A percentile compares a stretch with the other conserved stretches of the same genome.
Evolutionary conservation across 2,888 invertebrate genomes (phyloP).

Genomic region (Eristalinus aeneus): DNA sequence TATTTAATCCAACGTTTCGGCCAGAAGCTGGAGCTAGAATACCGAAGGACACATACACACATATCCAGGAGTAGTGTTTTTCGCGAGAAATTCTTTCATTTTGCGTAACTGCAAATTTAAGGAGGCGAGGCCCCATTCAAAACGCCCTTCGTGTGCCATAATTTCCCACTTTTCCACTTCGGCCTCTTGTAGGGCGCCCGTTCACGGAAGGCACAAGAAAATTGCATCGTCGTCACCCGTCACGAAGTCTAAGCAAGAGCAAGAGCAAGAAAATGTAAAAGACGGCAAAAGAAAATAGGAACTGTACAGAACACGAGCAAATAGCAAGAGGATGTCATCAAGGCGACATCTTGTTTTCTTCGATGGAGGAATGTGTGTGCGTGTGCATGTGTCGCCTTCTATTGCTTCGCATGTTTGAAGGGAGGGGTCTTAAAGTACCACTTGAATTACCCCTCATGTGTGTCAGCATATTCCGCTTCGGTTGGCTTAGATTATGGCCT

Average conservation of each 20-base stretch:
- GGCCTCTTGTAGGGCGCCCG: neutral
- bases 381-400: slow-evolving; percentile 38
- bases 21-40: slow-evolving; percentile 24
- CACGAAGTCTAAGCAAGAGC: slow-evolving; percentile 40
- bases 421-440: slow-evolving; percentile 42
- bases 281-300: slow-evolving; percentile 3
- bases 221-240: slow-evolving; percentile 58
- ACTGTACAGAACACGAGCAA: slow-evolving; percentile 35
- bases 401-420: slow-evolving; percentile 1
- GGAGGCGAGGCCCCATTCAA: slow-evolving; percentile 45
- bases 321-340: slow-evolving; percentile 65
- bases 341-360: slow-evolving; percentile 68
- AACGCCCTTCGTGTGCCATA: slow-evolving; percentile 51
- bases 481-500: slow-evolving; percentile 56
- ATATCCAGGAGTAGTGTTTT: slow-evolving; percentile 24
- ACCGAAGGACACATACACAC: slow-evolving; percentile 43
- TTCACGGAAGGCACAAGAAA: slow-evolving; percentile 45
- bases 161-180: slow-evolving; percentile 52
- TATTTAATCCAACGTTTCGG: slow-evolving; percentile 37
- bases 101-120: slow-evolving; percentile 56
- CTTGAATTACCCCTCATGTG: slow-evolving; percentile 67
- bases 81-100: slow-evolving; percentile 41
- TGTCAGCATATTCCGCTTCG: slow-evolving; percentile 66
- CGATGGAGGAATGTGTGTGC: slow-evolving; percentile 23
- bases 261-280: slow-evolving; percentile 9